Evolutionary conservation across 2,113 vertebrate species (phyloP).

Genomic region (Catharus fuscescens): DNA sequence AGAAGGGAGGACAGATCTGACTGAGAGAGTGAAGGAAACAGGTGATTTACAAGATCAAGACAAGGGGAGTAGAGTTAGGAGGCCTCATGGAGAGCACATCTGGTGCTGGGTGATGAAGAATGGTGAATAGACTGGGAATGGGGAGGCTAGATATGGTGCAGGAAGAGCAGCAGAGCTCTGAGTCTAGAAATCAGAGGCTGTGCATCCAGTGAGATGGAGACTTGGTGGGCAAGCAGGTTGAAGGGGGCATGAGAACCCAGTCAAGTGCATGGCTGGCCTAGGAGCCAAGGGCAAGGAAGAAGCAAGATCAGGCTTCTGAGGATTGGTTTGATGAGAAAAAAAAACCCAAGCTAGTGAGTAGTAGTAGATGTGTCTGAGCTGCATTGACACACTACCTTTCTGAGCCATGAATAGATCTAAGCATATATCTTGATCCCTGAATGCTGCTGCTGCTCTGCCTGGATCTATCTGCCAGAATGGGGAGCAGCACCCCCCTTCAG

Average conservation of each 20-base stretch:
- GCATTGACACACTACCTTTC: background rate
- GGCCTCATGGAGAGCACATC: background rate
- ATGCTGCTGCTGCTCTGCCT: background rate
- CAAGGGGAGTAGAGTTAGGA: background rate
- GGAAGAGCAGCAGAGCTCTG: background rate
- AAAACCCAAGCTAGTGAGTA: background rate
- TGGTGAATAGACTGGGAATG: background rate
- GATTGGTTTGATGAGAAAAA: background rate
- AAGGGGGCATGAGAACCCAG: background rate
- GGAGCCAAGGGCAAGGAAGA: background rate
- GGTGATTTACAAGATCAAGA: background rate
- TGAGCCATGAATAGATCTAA: background rate
- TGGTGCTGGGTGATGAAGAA: fast-evolving
- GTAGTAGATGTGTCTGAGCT: background rate
- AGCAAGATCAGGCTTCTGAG: background rate
- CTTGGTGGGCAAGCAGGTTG: background rate
- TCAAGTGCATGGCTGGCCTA: background rate
- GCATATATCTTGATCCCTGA: background rate
- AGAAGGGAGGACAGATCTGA: background rate
- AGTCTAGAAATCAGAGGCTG: background rate
- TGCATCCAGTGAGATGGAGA: background rate
- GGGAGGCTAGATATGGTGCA: background rate
- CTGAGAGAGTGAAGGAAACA: background rate
- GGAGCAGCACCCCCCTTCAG: background rate
- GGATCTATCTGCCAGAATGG: background rate